phyloP scores from a whole-genome alignment of 2,888 invertebrate species.

The Heterodera filipjevi region DNA sequence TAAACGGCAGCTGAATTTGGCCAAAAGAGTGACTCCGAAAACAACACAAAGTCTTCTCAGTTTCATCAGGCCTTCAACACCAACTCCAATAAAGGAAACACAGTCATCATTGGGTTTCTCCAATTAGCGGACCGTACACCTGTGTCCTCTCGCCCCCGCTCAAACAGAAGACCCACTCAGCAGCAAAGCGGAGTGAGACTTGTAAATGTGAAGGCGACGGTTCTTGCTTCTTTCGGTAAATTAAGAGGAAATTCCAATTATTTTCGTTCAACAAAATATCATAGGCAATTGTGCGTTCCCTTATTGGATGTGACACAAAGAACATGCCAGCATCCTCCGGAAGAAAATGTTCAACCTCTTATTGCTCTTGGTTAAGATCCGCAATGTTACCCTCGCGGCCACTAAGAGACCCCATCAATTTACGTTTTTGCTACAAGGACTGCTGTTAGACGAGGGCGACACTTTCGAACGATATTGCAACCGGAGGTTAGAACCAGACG shows the following conservation, averaged over 20 bases:
- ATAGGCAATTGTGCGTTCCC: not conserved
- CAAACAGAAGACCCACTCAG: not conserved
- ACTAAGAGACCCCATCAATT: not conserved
- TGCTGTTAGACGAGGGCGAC: not conserved
- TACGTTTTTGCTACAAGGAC: not conserved
- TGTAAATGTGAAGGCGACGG: not conserved
- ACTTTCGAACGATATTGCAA: not conserved
- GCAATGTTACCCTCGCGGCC: not conserved
- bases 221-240: not conserved
- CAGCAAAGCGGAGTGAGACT: not conserved
- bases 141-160: too few relatives aligned
- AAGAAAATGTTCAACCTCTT: not conserved
- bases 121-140: too few relatives aligned
- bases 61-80: not conserved
- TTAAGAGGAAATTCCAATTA: not conserved
- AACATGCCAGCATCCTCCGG: not conserved
- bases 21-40: not conserved
- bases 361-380: not conserved
- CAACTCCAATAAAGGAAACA: not conserved
- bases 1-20: not conserved
- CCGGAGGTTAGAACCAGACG: not conserved
- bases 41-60: not conserved
- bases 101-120: not conserved
- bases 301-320: not conserved
- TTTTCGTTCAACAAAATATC: not conserved